Evolutionary conservation across 1,140 invertebrate species (phyloP).

Genomic region (Campodea augens): DNA sequence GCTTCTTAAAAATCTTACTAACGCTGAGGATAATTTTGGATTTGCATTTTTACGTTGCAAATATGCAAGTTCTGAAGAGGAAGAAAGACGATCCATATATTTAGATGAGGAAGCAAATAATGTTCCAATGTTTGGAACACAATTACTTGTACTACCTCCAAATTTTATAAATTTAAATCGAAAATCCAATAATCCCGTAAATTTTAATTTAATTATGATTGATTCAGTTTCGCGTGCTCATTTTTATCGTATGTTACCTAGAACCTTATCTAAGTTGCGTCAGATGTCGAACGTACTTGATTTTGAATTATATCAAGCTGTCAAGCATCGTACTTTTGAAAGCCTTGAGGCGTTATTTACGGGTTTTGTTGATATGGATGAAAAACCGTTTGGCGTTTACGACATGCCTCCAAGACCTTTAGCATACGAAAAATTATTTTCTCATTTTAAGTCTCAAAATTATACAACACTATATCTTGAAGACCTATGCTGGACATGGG

Average conservation of each 20-base stretch:
- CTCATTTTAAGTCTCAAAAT: constrained; percentile 14
- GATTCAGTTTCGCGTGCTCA: constrained; percentile 22
- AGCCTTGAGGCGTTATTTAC: constrained; percentile 14
- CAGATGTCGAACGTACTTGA: constrained; percentile 16
- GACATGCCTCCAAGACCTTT: constrained; percentile 17
- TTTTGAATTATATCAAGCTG: constrained; percentile 20
- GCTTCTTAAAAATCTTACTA: too few species aligned
- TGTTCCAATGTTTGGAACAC: neutral
- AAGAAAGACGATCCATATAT: too few species aligned
- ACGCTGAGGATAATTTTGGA: too few species aligned
- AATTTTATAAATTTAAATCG: neutral
- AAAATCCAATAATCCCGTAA: constrained; percentile 11
- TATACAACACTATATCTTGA: constrained; percentile 22
- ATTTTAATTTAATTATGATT: constrained; percentile 21
- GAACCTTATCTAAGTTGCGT: constrained; percentile 14
- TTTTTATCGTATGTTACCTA: constrained; percentile 21
- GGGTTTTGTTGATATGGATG: constrained; percentile 15
- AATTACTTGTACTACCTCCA: neutral
- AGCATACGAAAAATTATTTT: constrained; percentile 14
- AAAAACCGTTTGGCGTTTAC: constrained; percentile 18
- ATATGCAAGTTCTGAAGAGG: too few species aligned
- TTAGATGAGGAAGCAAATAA: too few species aligned
- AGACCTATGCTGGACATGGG: constrained; percentile 22
- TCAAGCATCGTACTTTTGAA: constrained; percentile 22
- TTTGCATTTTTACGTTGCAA: too few species aligned